Evolutionary conservation across 2,797 vertebrate genomes (phyloP).

Genomic region (Emydoidea blandingii): DNA sequence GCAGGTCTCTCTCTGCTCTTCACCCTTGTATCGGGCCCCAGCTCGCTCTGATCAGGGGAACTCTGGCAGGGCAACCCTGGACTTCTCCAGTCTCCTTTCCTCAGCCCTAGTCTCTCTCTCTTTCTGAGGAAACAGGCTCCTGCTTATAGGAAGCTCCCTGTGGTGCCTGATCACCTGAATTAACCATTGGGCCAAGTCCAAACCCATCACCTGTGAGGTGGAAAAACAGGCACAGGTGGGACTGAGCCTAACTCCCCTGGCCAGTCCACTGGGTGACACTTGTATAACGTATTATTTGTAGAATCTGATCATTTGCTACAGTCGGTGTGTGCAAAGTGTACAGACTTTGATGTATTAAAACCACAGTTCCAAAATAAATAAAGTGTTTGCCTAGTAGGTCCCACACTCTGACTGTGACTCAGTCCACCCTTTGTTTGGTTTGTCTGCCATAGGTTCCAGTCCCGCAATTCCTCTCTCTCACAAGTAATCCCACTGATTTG

Average conservation of each 20-base stretch:
- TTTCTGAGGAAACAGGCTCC: background rate
- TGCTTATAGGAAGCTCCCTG: background rate
- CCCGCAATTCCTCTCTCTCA: background rate
- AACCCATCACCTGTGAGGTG: background rate
- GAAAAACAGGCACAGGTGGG: background rate
- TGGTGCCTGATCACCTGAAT: background rate
- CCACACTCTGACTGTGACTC: background rate
- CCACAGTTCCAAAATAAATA: background rate
- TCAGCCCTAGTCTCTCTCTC: background rate
- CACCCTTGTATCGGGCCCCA: background rate
- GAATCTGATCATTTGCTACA: background rate
- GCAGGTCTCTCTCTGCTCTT: background rate
- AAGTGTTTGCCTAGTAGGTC: background rate
- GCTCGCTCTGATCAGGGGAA: background rate
- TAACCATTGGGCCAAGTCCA: background rate
- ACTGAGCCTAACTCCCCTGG: background rate
- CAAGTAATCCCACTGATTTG: background rate
- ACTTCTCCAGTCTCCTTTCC: background rate
- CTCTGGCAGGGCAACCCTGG: background rate
- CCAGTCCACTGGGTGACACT: background rate
- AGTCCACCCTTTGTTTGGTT: background rate
- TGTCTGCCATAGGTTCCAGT: background rate
- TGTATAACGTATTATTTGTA: background rate
- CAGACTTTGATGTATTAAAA: background rate
- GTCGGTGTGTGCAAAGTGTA: background rate